phyloP scores from a whole-genome alignment of 2,888 invertebrate genomes.

The Quadroppia sp. region DNA sequence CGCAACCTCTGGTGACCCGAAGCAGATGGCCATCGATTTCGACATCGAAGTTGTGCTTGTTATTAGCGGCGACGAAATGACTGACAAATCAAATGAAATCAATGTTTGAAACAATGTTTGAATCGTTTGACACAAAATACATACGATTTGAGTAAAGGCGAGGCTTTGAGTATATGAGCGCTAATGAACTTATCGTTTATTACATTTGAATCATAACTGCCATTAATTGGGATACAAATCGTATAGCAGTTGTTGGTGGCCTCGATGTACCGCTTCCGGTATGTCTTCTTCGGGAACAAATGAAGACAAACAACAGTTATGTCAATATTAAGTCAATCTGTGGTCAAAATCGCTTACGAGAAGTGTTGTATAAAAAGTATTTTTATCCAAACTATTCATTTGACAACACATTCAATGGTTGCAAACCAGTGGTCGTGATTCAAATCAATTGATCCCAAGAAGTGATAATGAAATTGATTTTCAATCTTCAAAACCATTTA shows the following conservation, averaged over 20 bases:
- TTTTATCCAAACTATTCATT: neutral
- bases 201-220: constrained; percentile 7
- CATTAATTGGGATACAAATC: constrained; percentile 35
- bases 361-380: neutral
- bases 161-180: constrained; percentile 41
- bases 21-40: constrained; percentile 32
- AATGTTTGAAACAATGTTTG: neutral
- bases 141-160: constrained; percentile 38
- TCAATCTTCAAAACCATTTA: too few relatives aligned
- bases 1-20: constrained; percentile 35
- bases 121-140: neutral
- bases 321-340: neutral
- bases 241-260: constrained; percentile 33
- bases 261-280: constrained; percentile 28
- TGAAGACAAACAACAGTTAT: neutral
- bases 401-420: too few relatives aligned
- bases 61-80: constrained; percentile 38
- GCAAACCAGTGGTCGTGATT: too few relatives aligned
- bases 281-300: constrained; percentile 5
- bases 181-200: constrained; percentile 41
- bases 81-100: too few relatives aligned
- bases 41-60: constrained; percentile 39
- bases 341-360: neutral
- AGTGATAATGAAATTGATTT: too few relatives aligned
- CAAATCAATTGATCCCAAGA: too few relatives aligned